Evolutionary conservation across 2,888 invertebrate species (phyloP), one percentile per base, ranked within the genome.

Genomic region (Ferrisia virgata): DNA sequence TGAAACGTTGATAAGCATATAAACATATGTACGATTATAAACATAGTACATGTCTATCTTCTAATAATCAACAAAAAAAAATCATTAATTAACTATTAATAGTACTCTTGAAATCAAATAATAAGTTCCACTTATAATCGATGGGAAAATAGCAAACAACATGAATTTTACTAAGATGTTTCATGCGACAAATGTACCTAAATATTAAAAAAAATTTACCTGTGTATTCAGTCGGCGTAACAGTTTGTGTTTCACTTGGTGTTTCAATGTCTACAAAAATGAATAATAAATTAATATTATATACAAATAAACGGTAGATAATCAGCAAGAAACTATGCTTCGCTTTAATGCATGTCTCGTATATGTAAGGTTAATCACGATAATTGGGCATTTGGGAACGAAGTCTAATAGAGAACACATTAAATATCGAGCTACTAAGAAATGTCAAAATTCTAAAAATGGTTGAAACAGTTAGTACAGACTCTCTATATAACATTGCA

Each of bases 1-100:
- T 76, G 72, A 76, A 36, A 76, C 33, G 72, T 76, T 76, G 72
- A 76, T 22, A 76, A 76, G 72, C 72, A 76, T 28, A 64, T 76
- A 36, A 72, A 72, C 72, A 72, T 72, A 72, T n/a, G 72, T 33
- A 33, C 72, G 28, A 72, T 33, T n/a, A 72, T 72, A 31, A 36
- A 31, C 72, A 64, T 64, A 64, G 53, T 53, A 53, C 22, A 53
- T 53, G 53, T 64, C 64, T 64, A 64, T 25, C 8, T 64, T 13
- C 28, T 64, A 64, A 64, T 64, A 2, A 64, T 13, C 64, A 64
- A 64, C 28, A 64, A 76, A 33, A 36, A 53, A 28, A 36, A 36
- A 18, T 76, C 72, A 36, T 76, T 15, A 76, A 76, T 36, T 76
- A 76, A 76, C 18, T n/a, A 76, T 36, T 76, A 33, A 76, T 76